These are phyloP conservation scores for Microcebus lehilahytsara DNA, from an alignment of 2,113 vertebrate species.

Conservation along the genomic window DNA sequence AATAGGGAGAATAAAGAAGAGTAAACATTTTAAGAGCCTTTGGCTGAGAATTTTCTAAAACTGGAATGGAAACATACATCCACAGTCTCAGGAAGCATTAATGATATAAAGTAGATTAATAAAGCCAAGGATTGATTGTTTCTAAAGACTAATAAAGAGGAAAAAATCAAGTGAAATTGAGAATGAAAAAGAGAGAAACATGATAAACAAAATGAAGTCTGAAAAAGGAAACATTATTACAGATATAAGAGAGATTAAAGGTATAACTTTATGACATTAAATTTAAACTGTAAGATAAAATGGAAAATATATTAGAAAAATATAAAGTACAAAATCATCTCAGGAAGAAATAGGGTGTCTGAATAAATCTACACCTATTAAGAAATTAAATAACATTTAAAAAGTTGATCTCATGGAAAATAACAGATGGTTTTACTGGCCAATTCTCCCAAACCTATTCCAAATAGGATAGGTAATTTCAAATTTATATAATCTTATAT, in stretches of 20 bases:
- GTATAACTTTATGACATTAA: not conserved
- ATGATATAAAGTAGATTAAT: not conserved
- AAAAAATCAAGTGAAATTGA: not conserved
- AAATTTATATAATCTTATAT: not conserved
- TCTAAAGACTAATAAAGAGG: not conserved
- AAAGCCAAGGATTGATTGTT: not conserved
- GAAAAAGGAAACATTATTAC: not conserved
- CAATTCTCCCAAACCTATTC: not conserved
- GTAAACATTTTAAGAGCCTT: not conserved
- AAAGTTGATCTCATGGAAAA: not conserved
- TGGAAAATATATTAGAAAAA: not conserved
- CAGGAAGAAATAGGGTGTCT: not conserved
- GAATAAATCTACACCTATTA: not conserved
- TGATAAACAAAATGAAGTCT: not conserved
- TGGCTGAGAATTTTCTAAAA: conserved; percentile 3
- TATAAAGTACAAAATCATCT: not conserved
- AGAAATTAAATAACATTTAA: not conserved
- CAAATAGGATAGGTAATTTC: not conserved
- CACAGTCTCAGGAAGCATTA: not conserved
- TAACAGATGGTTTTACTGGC: not conserved
- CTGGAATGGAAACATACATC: not conserved
- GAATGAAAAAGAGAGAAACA: not conserved
- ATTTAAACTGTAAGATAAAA: not conserved
- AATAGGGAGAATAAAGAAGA: not conserved
- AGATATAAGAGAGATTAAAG: not conserved